Percentiles rank a stretch among this genome's conserved stretches.
phyloP scores from a whole-genome alignment of 2,888 invertebrate species.

The Dryobota labecula region DNA sequence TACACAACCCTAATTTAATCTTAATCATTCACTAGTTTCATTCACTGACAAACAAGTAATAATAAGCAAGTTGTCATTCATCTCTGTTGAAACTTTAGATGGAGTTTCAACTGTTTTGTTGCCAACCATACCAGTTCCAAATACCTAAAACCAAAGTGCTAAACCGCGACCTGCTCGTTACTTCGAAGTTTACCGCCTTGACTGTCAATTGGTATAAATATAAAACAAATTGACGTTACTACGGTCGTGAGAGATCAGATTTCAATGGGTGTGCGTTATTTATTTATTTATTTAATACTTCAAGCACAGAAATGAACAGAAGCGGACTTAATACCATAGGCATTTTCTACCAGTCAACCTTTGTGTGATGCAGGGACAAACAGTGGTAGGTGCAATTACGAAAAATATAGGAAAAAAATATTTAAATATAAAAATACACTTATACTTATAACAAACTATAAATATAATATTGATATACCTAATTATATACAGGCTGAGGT shows the following conservation, averaged over 20 bases:
- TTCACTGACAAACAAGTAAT: not conserved
- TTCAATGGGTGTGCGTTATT: conserved; percentile 24
- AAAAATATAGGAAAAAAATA: no score
- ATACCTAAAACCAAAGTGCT: not conserved
- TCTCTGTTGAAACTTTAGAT: not conserved
- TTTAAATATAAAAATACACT: no score
- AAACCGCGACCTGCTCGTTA: conserved; percentile 2
- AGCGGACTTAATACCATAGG: no score
- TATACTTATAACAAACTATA: no score
- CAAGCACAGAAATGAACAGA: no score
- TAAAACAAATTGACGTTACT: conserved; percentile 7
- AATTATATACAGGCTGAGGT: no score
- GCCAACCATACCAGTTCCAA: conserved; percentile 3
- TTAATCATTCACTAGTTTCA: not conserved
- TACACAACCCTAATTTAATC: not conserved
- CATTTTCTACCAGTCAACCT: no score
- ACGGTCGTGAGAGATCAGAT: conserved; percentile 15
- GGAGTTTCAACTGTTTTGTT: not conserved
- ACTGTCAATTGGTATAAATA: conserved; percentile 8
- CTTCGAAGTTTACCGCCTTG: conserved; percentile 1
- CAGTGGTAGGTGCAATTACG: no score
- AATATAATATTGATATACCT: no score
- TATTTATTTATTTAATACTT: no score
- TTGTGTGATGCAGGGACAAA: no score
- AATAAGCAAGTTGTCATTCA: not conserved